These are phyloP conservation scores for Darevskia nairensis DNA, from an alignment of 2,797 vertebrate genomes.

Conservation along the genomic window DNA sequence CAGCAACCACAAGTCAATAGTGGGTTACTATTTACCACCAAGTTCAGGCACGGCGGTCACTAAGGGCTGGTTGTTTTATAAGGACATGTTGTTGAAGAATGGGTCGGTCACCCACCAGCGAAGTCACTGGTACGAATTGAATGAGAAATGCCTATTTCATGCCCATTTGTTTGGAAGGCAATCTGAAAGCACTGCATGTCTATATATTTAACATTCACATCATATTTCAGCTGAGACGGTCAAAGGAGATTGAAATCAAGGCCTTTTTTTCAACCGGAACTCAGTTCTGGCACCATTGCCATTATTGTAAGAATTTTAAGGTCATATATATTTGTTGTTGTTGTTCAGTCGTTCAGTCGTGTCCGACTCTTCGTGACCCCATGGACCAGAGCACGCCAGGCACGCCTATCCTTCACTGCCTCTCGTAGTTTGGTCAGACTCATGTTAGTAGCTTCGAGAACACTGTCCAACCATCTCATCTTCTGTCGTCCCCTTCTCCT, in stretches of 20 bases:
- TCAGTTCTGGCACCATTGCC: too few species aligned
- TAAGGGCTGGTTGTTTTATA: slow-evolving; percentile 18
- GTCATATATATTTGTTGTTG: too few species aligned
- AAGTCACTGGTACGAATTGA: slow-evolving; percentile 10
- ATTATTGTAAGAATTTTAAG: too few species aligned
- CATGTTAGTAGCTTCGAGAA: too few species aligned
- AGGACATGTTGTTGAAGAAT: not conserved
- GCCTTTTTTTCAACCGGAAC: not conserved
- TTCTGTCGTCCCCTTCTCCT: too few species aligned
- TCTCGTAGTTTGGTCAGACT: too few species aligned
- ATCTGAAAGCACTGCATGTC: not conserved
- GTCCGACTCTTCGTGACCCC: too few species aligned
- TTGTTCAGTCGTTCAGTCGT: too few species aligned
- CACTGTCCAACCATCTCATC: too few species aligned
- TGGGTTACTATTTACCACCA: slow-evolving; percentile 46
- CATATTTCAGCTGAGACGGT: not conserved
- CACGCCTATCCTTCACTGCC: too few species aligned
- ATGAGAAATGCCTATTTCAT: not conserved
- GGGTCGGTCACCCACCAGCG: not conserved
- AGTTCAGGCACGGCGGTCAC: not conserved
- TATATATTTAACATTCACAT: not conserved
- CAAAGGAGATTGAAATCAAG: not conserved
- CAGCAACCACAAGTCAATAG: not conserved
- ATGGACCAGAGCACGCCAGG: too few species aligned
- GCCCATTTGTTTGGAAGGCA: not conserved